phyloP scores from a whole-genome alignment of 1,140 invertebrate genomes.

The Phymorhynchus buccinoides region DNA sequence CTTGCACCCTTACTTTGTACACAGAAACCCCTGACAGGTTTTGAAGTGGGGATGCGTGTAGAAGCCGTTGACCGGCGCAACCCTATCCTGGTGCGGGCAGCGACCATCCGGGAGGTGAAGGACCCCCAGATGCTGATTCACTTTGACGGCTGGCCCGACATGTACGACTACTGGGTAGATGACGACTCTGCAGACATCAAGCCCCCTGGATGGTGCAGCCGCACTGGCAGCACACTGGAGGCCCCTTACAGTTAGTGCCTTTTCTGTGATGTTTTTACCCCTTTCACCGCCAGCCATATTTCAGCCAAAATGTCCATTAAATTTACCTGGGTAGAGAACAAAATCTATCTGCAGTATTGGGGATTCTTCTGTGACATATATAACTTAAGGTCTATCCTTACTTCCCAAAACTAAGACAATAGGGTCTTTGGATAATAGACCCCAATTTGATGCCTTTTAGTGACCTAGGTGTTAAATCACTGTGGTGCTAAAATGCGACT shows the following conservation, averaged over 20 bases:
- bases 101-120: conserved; percentile 86
- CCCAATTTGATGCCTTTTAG: too few relatives aligned
- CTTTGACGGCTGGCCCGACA: conserved; percentile 92
- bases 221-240: conserved; percentile 89
- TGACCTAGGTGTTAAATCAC: too few relatives aligned
- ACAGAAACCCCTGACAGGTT: conserved; percentile 72
- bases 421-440: too few relatives aligned
- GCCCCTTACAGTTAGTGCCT: conserved; percentile 76
- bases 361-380: too few relatives aligned
- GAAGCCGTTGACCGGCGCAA: conserved; percentile 77
- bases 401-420: too few relatives aligned
- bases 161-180: conserved; percentile 89
- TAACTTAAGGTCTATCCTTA: too few relatives aligned
- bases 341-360: too few relatives aligned
- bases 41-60: conserved; percentile 68
- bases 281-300: too few relatives aligned
- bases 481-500: too few relatives aligned
- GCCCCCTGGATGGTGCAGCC: conserved; percentile 75
- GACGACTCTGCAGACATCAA: conserved; percentile 70
- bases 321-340: too few relatives aligned
- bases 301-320: too few relatives aligned
- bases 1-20: neutral
- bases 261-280: too few relatives aligned
- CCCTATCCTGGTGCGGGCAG: conserved; percentile 87
- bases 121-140: conserved; percentile 87